Evolutionary conservation across 2,888 invertebrate genomes (phyloP).

Genomic region (Tiphia femorata): DNA sequence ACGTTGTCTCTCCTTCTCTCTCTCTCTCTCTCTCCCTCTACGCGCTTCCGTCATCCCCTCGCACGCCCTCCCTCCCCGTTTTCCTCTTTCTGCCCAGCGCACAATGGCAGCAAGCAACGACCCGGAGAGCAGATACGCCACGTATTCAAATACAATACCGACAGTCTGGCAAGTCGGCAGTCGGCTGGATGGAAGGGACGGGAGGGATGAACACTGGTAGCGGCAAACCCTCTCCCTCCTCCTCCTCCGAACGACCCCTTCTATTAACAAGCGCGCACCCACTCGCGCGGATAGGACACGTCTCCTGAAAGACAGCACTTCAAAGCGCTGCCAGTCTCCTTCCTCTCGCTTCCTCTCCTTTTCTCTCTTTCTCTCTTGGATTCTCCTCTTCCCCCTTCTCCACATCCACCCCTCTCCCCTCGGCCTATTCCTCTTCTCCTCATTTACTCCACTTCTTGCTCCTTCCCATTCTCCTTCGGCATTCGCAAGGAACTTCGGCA

Average conservation of each 20-base stretch:
- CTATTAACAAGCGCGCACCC: constrained; percentile 60
- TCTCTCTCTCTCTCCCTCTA: constrained; percentile 29
- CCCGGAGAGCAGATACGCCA: constrained; percentile 59
- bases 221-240: constrained; percentile 9
- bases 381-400: constrained; percentile 2
- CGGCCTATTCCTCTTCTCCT: too few species aligned
- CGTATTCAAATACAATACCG: constrained; percentile 65
- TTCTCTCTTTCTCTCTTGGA: constrained; percentile 12
- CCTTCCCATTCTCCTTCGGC: constrained; percentile 15
- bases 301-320: constrained; percentile 57
- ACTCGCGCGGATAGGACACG: constrained; percentile 57
- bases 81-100: too few species aligned
- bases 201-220: not conserved
- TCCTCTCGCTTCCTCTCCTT: too few species aligned
- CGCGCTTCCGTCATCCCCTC: constrained; percentile 8
- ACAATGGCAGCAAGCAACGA: constrained; percentile 42
- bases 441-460: too few species aligned
- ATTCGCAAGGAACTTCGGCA: constrained; percentile 20
- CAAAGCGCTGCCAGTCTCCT: constrained; percentile 47
- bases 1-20: constrained; percentile 11
- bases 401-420: constrained; percentile 15
- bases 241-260: constrained; percentile 56
- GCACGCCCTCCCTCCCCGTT: not conserved
- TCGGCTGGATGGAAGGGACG: constrained; percentile 28
- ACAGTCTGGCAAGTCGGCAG: constrained; percentile 57